Evolutionary conservation across 1,140 invertebrate species (phyloP).

Genomic region (Neodiprion lecontei): DNA sequence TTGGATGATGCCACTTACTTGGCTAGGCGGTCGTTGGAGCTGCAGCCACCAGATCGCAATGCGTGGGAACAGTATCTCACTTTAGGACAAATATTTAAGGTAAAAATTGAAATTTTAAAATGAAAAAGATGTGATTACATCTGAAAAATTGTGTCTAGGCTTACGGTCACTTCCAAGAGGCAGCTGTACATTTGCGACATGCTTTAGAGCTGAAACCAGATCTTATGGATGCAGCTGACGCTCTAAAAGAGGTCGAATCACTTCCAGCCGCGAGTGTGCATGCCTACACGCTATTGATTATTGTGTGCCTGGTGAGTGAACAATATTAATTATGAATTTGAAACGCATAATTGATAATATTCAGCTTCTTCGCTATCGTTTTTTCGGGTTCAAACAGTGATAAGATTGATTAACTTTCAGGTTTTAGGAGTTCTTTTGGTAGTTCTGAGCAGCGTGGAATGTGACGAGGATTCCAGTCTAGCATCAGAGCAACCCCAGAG

Average conservation of each 20-base stretch:
- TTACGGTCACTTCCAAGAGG: conserved; percentile 85
- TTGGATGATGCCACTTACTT: conserved; percentile 88
- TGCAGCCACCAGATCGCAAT: conserved; percentile 81
- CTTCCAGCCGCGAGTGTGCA: conserved; percentile 77
- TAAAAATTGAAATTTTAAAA: conserved; percentile 26
- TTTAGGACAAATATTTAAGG: conserved; percentile 82
- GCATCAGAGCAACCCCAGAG: conserved; percentile 70
- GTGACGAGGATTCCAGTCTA: conserved; percentile 63
- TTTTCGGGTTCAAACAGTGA: conserved; percentile 18
- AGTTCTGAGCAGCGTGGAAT: conserved; percentile 72
- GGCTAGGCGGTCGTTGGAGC: conserved; percentile 75
- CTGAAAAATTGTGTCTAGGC: conserved; percentile 59
- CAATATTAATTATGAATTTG: conserved; percentile 4
- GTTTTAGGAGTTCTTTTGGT: conserved; percentile 81
- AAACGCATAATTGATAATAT: conserved; percentile 10
- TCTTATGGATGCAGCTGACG: conserved; percentile 78
- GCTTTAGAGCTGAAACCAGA: conserved; percentile 83
- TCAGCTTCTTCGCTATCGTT: conserved; percentile 25
- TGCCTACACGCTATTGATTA: conserved; percentile 84
- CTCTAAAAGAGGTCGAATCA: conserved; percentile 80
- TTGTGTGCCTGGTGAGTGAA: conserved; percentile 77
- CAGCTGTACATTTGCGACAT: conserved; percentile 79
- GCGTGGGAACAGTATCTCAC: conserved; percentile 92
- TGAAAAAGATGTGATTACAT: neutral
- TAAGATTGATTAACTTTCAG: conserved; percentile 53